phyloP scores from a whole-genome alignment of 2,888 invertebrate species.

The Vesta saturnalis region DNA sequence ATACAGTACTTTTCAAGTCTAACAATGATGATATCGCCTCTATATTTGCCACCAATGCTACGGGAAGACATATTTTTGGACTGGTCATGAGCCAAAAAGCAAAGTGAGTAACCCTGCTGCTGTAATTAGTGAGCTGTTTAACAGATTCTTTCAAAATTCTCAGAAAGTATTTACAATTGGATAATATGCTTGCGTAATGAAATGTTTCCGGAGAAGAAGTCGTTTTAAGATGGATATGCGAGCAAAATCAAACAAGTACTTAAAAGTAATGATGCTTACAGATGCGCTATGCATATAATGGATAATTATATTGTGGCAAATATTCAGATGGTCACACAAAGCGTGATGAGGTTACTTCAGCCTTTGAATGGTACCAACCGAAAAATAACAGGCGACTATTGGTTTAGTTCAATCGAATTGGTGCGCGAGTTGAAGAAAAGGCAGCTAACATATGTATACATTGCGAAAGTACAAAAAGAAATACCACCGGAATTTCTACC shows the following conservation, averaged over 20 bases:
- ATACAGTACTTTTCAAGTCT: not conserved
- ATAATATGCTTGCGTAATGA: not conserved
- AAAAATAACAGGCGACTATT: not conserved
- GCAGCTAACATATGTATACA: not conserved
- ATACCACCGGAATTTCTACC: not conserved
- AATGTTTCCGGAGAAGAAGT: too few relatives aligned
- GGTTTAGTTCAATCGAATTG: not conserved
- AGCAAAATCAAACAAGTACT: not conserved
- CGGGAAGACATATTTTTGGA: conserved; percentile 41
- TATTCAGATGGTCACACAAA: too few relatives aligned
- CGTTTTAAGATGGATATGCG: not conserved
- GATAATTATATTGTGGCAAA: too few relatives aligned
- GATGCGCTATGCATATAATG: not conserved
- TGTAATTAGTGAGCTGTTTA: not conserved
- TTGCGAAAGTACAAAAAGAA: not conserved
- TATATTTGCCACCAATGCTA: conserved; percentile 40
- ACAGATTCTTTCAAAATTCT: not conserved
- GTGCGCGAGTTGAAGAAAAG: not conserved
- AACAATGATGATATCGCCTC: not conserved
- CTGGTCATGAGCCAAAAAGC: not conserved
- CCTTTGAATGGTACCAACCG: not conserved
- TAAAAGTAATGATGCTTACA: not conserved
- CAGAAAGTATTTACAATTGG: not conserved
- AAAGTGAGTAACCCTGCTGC: too few relatives aligned
- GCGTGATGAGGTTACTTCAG: not conserved